phyloP scores from a whole-genome alignment of 2,888 invertebrate genomes.

The Tipula lateralis region DNA sequence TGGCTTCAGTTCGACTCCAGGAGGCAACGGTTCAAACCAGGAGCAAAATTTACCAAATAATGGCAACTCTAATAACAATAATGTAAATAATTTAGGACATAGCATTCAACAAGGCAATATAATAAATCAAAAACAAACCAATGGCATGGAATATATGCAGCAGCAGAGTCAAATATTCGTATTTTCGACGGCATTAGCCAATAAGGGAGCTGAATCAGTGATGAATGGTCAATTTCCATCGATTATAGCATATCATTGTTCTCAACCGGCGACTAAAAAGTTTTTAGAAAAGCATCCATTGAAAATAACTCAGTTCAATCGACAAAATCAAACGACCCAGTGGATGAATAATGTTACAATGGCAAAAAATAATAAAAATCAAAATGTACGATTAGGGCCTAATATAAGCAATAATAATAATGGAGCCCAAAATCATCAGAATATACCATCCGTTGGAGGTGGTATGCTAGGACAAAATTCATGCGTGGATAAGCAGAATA shows the following conservation, averaged over 20 bases:
- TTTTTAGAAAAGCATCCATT: constrained; percentile 92
- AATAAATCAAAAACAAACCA: constrained; percentile 20
- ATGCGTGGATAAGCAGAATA: neutral
- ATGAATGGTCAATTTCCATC: constrained; percentile 83
- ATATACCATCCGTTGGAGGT: neutral
- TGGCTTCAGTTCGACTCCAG: neutral
- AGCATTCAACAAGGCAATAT: neutral
- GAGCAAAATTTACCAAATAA: neutral
- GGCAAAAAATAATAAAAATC: constrained; percentile 65
- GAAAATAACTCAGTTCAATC: constrained; percentile 80
- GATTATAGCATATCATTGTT: constrained; percentile 92
- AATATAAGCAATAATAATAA: neutral
- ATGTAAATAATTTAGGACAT: constrained; percentile 4
- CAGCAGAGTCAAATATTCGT: constrained; percentile 98
- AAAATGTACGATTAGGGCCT: constrained; percentile 41
- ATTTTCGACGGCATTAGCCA: constrained; percentile 89
- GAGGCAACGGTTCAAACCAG: neutral
- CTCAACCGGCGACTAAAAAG: constrained; percentile 91
- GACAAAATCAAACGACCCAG: constrained; percentile 70
- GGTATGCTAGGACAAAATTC: neutral
- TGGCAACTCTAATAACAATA: constrained; percentile 6
- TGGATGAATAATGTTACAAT: constrained; percentile 74
- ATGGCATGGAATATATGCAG: constrained; percentile 62
- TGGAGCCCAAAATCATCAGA: neutral
- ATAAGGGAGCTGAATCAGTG: constrained; percentile 91